Conservation (phyloP, 2,888 invertebrate species). For the Drosophila infuscata region DNA sequence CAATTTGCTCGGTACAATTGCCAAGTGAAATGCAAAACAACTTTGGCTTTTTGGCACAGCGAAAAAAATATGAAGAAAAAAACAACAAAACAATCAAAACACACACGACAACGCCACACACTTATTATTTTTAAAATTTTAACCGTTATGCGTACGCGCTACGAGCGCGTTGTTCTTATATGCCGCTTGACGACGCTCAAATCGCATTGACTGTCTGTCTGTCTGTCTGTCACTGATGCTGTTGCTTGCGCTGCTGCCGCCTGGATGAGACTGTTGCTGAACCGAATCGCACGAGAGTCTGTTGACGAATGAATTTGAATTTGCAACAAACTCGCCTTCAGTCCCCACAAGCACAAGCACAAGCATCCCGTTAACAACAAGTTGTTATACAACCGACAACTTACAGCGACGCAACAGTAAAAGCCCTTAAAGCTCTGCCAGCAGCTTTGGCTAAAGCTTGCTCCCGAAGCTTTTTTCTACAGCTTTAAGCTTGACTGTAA, state of each 20-base stretch:
- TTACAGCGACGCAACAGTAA: conserved; percentile 33
- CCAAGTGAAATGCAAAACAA: conserved; percentile 31
- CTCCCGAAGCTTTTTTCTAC: background rate
- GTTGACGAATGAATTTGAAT: conserved; percentile 67
- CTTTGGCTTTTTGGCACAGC: conserved; percentile 43
- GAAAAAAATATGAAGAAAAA: conserved; percentile 42
- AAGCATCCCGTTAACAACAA: conserved; percentile 43
- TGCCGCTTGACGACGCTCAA: conserved; percentile 30
- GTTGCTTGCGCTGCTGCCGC: conserved; percentile 36
- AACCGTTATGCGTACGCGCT: conserved; percentile 46
- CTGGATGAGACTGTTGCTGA: conserved; percentile 42
- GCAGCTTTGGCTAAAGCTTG: background rate
- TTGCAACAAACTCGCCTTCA: conserved; percentile 35
- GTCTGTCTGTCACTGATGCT: conserved; percentile 33
- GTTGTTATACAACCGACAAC: conserved; percentile 20
- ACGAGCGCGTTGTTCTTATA: conserved; percentile 24
- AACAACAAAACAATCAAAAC: conserved; percentile 35
- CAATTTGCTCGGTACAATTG: conserved; percentile 25
- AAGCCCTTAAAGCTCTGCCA: background rate
- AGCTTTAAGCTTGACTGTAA: conserved; percentile 8
- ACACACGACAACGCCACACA: conserved; percentile 27
- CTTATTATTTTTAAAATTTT: conserved; percentile 39
- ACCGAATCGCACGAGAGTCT: conserved; percentile 73
- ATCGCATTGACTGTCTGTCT: conserved; percentile 10
- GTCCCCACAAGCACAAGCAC: background rate